A percentile compares a stretch with the other conserved stretches of the same genome.
Evolutionary conservation across 92 coral and sea anemone genomes (phyloP).

Genomic region (Palythoa caribaeorum): DNA sequence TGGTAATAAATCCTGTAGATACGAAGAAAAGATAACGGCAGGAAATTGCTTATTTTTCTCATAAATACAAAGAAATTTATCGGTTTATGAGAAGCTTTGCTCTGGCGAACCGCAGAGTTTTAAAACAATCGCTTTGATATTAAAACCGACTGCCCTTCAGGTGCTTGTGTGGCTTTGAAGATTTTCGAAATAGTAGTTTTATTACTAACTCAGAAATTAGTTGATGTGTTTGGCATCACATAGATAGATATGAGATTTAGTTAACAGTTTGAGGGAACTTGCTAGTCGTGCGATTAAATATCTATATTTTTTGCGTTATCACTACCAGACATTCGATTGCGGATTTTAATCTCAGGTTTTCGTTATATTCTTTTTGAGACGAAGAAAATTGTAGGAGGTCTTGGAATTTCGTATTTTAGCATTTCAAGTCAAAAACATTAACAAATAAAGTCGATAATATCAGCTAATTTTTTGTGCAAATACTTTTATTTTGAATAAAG

Average conservation of each 20-base stretch:
- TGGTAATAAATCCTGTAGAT: conserved; percentile 40
- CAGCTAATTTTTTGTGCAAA: conserved; percentile 38
- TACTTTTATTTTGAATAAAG: conserved; percentile 6
- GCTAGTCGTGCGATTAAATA: not conserved
- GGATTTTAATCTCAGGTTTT: conserved; percentile 15
- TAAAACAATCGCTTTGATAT: conserved; percentile 33
- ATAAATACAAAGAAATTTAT: conserved; percentile 41
- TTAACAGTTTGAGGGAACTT: not conserved
- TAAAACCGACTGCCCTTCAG: conserved; percentile 32
- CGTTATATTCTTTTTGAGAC: not conserved
- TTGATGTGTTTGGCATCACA: conserved; percentile 15
- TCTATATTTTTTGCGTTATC: conserved; percentile 8
- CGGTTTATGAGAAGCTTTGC: conserved; percentile 17
- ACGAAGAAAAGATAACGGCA: conserved; percentile 18
- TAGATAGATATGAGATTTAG: conserved; percentile 21
- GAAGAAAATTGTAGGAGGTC: conserved; percentile 1
- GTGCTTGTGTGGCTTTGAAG: not conserved
- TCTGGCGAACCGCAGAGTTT: conserved; percentile 34
- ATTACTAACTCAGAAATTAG: conserved; percentile 27
- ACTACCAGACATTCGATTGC: not conserved
- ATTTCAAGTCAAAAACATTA: conserved; percentile 7
- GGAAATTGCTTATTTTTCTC: conserved; percentile 48
- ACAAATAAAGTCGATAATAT: conserved; percentile 32
- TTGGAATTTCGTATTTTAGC: conserved; percentile 23
- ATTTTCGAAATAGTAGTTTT: conserved; percentile 15